Conservation (phyloP, 2,113 vertebrate species). For the Rhinolophus ferrumequinum region DNA sequence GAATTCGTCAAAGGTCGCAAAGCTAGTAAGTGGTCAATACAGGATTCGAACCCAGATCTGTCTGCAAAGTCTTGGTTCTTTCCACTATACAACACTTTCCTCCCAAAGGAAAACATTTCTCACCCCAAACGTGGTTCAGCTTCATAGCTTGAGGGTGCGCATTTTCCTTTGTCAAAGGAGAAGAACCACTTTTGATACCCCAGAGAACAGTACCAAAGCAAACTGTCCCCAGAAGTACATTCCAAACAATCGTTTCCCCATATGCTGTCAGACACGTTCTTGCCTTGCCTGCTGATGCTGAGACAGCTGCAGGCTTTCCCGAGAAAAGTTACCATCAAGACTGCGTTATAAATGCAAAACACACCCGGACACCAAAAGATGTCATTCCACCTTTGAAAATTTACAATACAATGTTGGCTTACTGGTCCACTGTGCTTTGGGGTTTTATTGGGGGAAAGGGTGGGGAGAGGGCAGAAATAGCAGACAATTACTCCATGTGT, state of each 20-base stretch:
- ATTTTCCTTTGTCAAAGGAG: constrained; percentile 77
- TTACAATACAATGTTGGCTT: constrained; percentile 63
- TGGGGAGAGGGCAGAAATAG: constrained; percentile 21
- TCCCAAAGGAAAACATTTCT: constrained; percentile 4
- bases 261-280: constrained; percentile 75
- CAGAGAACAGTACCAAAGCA: constrained; percentile 78
- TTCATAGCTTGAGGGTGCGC: constrained; percentile 54
- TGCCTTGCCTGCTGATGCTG: constrained; percentile 71
- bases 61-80: background rate
- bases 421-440: constrained; percentile 55
- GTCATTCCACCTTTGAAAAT: constrained; percentile 75
- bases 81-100: background rate
- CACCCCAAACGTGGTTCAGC: background rate
- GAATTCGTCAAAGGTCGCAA: background rate
- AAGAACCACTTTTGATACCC: constrained; percentile 79
- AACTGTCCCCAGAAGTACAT: constrained; percentile 81
- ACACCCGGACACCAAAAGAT: constrained; percentile 74
- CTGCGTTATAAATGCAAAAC: constrained; percentile 83
- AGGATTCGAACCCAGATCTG: background rate
- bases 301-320: constrained; percentile 75
- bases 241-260: constrained; percentile 80
- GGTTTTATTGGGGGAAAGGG: constrained; percentile 59
- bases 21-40: background rate
- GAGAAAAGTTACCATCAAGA: constrained; percentile 80
- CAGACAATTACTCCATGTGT: constrained; percentile 75